Conservation (phyloP, 1,140 invertebrate species). For the Drosophila subpulchrella region DNA sequence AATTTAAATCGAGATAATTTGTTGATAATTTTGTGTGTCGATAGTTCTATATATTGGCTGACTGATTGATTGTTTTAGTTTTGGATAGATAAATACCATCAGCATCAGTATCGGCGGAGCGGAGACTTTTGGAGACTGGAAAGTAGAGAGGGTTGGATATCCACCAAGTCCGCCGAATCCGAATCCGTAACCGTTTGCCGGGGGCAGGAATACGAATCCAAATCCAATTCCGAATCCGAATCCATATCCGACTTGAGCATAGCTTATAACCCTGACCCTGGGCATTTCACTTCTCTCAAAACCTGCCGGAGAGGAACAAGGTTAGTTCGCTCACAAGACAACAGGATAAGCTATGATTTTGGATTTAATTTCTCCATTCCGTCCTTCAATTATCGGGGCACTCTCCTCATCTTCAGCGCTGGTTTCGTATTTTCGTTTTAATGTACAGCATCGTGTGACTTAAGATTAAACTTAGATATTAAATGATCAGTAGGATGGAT, state of each 20-base stretch:
- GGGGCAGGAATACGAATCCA: conserved; percentile 49
- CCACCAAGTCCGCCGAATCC: conserved; percentile 36
- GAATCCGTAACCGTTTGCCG: conserved; percentile 46
- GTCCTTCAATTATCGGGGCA: conserved; percentile 25
- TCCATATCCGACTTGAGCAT: conserved; percentile 68
- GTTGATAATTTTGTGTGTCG: conserved; percentile 79
- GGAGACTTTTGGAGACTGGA: conserved; percentile 38
- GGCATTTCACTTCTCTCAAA: conserved; percentile 77
- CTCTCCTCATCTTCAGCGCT: conserved; percentile 22
- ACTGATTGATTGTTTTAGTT: conserved; percentile 70
- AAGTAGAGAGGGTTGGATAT: conserved; percentile 19
- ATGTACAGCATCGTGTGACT: conserved; percentile 50
- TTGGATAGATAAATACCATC: conserved; percentile 84
- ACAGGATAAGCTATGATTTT: conserved; percentile 82
- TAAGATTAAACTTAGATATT: conserved; percentile 70
- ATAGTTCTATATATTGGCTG: conserved; percentile 68
- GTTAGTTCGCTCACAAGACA: conserved; percentile 85
- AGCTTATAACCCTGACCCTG: conserved; percentile 56
- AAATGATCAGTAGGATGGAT: conserved; percentile 55
- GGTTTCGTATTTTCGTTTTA: conserved; percentile 36
- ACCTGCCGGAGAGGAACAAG: conserved; percentile 85
- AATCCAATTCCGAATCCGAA: conserved; percentile 40
- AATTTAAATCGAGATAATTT: conserved; percentile 80
- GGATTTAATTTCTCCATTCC: conserved; percentile 49
- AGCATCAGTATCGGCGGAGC: conserved; percentile 63